Conservation (phyloP, 2,888 invertebrate species). For the Pammene fasciana region DNA sequence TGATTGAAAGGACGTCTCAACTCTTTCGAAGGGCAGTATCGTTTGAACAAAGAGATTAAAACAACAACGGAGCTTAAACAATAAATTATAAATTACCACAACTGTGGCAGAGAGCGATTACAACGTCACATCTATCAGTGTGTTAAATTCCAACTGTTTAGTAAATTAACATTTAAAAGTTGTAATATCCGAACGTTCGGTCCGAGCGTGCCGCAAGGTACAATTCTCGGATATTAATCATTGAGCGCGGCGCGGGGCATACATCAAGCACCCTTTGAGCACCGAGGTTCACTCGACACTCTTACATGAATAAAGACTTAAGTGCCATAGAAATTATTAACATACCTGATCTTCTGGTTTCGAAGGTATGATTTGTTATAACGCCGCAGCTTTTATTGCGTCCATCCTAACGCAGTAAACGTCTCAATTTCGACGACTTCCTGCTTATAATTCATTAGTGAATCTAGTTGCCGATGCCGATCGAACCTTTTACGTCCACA, state of each 20-base stretch:
- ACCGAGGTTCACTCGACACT: slow-evolving; percentile 45
- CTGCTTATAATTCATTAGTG: slow-evolving; percentile 64
- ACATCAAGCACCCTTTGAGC: slow-evolving; percentile 71
- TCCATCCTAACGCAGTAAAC: slow-evolving; percentile 69
- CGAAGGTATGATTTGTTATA: slow-evolving; percentile 67
- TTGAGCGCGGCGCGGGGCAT: slow-evolving; percentile 61
- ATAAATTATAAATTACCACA: slow-evolving; percentile 51
- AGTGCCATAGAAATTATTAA: too few species aligned
- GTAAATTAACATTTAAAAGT: slow-evolving; percentile 62
- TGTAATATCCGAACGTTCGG: slow-evolving; percentile 55
- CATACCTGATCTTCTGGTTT: background rate
- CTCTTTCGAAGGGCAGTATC: slow-evolving; percentile 40
- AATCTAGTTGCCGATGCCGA: slow-evolving; percentile 59
- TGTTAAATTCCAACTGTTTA: slow-evolving; percentile 53
- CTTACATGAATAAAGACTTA: slow-evolving; percentile 7
- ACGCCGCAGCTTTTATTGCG: slow-evolving; percentile 69
- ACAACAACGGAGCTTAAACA: slow-evolving; percentile 45
- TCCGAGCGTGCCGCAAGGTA: slow-evolving; percentile 56
- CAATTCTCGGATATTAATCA: slow-evolving; percentile 69
- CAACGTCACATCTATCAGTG: slow-evolving; percentile 54
- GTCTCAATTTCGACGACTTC: slow-evolving; percentile 78
- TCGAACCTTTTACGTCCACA: slow-evolving; percentile 57
- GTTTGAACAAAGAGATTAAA: slow-evolving; percentile 50
- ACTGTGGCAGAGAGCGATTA: slow-evolving; percentile 47
- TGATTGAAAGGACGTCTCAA: slow-evolving; percentile 54